phyloP scores from a whole-genome alignment of 92 coral and sea anemone genomes.

The Actinostola sp. region DNA sequence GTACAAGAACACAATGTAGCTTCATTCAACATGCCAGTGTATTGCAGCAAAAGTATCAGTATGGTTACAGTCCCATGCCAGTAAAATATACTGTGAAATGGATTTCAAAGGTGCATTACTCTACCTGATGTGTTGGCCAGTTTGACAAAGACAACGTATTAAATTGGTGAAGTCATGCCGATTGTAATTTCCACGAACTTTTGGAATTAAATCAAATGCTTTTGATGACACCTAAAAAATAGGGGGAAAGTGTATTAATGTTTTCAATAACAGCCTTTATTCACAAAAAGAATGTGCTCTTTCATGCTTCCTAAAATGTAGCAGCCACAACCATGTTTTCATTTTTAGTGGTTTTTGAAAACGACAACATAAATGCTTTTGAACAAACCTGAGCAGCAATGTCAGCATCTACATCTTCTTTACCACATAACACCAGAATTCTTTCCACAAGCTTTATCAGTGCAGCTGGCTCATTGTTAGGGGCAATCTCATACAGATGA shows the following conservation, averaged over 20 bases:
- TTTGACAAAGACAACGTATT: slow-evolving; percentile 65
- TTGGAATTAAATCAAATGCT: slow-evolving; percentile 69
- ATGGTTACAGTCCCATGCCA: too few relatives aligned
- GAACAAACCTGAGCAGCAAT: slow-evolving; percentile 70
- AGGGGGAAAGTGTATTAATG: too few relatives aligned
- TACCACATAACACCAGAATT: slow-evolving; percentile 50
- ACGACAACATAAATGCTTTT: too few relatives aligned
- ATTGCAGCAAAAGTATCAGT: too few relatives aligned
- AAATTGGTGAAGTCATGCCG: slow-evolving; percentile 74
- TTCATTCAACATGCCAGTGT: too few relatives aligned
- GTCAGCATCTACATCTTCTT: slow-evolving; percentile 55
- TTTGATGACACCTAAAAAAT: slow-evolving; percentile 61
- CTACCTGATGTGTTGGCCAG: slow-evolving; percentile 81
- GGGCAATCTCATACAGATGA: slow-evolving; percentile 36
- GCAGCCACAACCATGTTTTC: too few relatives aligned
- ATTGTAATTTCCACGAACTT: slow-evolving; percentile 42
- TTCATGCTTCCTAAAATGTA: too few relatives aligned
- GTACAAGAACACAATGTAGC: too few relatives aligned
- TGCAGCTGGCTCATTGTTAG: slow-evolving; percentile 5
- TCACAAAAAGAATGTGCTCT: too few relatives aligned
- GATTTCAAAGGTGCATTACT: not conserved
- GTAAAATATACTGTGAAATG: not conserved
- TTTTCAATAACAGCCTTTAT: too few relatives aligned
- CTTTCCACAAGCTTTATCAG: slow-evolving; percentile 48
- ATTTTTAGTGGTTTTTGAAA: not conserved